phyloP scores from a whole-genome alignment of 2,888 invertebrate species.

The Mythimna pallens region DNA sequence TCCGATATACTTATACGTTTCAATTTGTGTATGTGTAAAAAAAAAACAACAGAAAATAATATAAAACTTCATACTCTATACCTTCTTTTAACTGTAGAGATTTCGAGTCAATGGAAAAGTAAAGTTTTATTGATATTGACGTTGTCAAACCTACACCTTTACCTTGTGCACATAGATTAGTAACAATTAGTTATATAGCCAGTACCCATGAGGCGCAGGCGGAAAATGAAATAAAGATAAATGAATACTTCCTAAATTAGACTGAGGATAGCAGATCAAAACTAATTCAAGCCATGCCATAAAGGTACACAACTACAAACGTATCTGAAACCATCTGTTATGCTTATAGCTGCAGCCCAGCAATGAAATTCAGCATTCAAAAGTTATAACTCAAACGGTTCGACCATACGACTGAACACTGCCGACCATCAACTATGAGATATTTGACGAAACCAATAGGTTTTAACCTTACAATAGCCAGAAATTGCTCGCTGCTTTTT shows the following conservation, averaged over 20 bases:
- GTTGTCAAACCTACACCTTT: slow-evolving; percentile 17
- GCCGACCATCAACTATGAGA: slow-evolving; percentile 43
- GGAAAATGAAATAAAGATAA: slow-evolving; percentile 37
- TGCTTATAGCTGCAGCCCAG: slow-evolving; percentile 34
- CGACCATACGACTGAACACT: slow-evolving; percentile 46
- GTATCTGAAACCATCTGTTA: slow-evolving; percentile 11
- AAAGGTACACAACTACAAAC: slow-evolving; percentile 2
- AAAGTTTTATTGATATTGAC: background rate
- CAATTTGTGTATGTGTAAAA: slow-evolving; percentile 28
- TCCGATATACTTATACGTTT: slow-evolving; percentile 27
- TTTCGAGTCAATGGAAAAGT: background rate
- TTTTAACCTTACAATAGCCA: slow-evolving; percentile 69
- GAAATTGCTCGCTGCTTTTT: slow-evolving; percentile 67
- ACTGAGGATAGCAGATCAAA: slow-evolving; percentile 14
- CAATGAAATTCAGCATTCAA: slow-evolving; percentile 63
- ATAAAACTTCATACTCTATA: background rate
- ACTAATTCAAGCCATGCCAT: slow-evolving; percentile 16
- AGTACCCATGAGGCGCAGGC: slow-evolving; percentile 1
- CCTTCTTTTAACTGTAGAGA: background rate
- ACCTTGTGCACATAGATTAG: background rate
- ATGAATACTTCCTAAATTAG: background rate
- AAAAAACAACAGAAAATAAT: slow-evolving; percentile 13
- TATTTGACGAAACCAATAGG: slow-evolving; percentile 62
- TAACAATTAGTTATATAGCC: background rate
- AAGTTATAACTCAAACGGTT: slow-evolving; percentile 51